Conservation (phyloP, 53 echinoderm and acorn worm genomes). For the Paracentrotus lividus region DNA sequence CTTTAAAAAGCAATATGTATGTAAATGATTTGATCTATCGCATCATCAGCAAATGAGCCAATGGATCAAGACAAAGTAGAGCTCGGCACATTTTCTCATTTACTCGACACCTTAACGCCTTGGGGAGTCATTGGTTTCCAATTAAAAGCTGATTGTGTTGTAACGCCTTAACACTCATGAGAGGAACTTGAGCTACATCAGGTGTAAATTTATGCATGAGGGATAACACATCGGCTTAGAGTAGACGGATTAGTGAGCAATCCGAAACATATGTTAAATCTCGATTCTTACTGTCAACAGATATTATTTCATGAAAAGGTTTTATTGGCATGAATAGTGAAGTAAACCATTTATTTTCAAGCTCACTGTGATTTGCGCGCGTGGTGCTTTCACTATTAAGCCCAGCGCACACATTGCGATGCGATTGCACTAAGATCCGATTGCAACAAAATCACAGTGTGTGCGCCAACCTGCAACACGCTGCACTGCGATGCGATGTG, state of each 20-base stretch:
- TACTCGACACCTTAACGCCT: neutral
- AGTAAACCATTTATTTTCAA: neutral
- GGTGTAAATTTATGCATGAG: slow-evolving; percentile 28
- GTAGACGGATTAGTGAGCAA: neutral
- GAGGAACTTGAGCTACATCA: neutral
- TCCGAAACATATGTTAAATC: neutral
- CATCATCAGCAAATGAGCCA: neutral
- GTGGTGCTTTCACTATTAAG: too few species aligned
- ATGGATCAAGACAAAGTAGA: neutral
- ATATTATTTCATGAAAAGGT: neutral
- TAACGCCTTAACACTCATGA: neutral
- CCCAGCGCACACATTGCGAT: too few species aligned
- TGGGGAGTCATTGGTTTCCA: slow-evolving; percentile 1
- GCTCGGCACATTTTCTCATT: neutral
- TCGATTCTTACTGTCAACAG: neutral
- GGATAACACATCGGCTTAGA: neutral
- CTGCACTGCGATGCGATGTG: too few species aligned
- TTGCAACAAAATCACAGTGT: too few species aligned
- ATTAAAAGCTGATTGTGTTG: slow-evolving; percentile 26
- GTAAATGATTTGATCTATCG: neutral
- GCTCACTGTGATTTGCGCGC: too few species aligned
- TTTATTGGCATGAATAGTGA: neutral
- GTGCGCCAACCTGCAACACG: too few species aligned
- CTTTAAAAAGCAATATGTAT: slow-evolving; percentile 33
- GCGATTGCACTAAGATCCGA: too few species aligned